Percentiles rank a stretch among this genome's conserved stretches.
Evolutionary conservation across 2,113 vertebrate genomes (phyloP).

Genomic region (Hypanus sabinus): DNA sequence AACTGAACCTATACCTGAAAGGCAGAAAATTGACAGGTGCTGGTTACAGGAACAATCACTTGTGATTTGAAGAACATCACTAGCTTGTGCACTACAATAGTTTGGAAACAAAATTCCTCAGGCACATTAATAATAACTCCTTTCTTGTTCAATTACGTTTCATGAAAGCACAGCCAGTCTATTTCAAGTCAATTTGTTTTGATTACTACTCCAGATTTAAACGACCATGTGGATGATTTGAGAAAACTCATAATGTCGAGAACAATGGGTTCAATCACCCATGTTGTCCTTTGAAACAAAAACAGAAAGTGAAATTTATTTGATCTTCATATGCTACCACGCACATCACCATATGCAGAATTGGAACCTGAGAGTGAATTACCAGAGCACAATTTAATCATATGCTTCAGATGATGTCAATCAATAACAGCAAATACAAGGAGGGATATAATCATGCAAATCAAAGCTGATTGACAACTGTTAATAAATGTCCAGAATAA

Average conservation of each 20-base stretch:
- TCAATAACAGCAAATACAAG: background rate
- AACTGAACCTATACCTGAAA: conserved; percentile 86
- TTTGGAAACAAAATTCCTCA: background rate
- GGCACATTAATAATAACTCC: background rate
- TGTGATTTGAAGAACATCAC: background rate
- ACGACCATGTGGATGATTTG: background rate
- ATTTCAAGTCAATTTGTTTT: background rate
- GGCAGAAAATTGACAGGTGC: conserved; percentile 41
- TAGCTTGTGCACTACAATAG: background rate
- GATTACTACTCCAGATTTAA: background rate
- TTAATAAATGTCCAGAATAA: background rate
- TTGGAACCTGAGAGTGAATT: background rate
- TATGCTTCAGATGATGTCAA: conserved; percentile 9
- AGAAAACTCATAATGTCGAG: background rate
- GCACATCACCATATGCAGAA: background rate
- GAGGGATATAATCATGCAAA: background rate
- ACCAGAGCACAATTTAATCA: conserved; percentile 20
- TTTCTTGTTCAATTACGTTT: background rate
- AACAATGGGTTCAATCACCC: background rate
- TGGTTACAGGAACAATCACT: background rate
- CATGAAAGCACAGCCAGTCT: background rate
- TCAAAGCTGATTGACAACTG: background rate
- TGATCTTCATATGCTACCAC: background rate
- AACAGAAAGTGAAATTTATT: conserved; percentile 10
- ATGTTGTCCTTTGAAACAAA: background rate